Conservation (phyloP, 2,797 vertebrate species). For the Enteromius trimaculatus region DNA sequence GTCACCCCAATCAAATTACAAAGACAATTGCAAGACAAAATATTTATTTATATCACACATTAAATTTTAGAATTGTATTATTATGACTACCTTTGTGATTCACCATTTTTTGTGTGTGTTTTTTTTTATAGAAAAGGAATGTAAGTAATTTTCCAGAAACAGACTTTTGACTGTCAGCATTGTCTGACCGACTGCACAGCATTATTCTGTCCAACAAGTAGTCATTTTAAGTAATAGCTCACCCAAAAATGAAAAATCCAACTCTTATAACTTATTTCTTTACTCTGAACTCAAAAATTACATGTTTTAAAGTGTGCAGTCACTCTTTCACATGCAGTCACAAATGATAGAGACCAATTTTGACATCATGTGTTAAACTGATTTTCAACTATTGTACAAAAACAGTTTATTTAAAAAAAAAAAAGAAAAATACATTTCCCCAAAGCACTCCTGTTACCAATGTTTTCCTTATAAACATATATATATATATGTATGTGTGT, state of each 20-base stretch:
- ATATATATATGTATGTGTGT: too few species aligned
- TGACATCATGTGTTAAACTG: background rate
- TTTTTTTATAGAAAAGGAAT: background rate
- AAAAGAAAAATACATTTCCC: background rate
- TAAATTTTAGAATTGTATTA: background rate
- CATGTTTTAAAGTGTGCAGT: background rate
- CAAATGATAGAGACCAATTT: background rate
- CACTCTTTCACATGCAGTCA: background rate
- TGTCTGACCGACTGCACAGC: background rate
- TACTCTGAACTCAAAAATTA: background rate
- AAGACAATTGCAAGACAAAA: background rate
- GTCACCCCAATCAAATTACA: conserved; percentile 29
- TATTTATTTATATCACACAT: background rate
- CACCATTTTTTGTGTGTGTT: background rate
- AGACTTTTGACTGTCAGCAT: background rate
- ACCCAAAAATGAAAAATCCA: background rate
- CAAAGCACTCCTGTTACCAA: background rate
- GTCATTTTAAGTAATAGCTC: background rate
- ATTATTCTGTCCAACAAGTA: background rate
- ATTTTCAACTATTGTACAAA: background rate
- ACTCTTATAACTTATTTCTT: background rate
- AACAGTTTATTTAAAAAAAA: background rate
- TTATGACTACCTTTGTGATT: background rate
- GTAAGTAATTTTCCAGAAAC: background rate
- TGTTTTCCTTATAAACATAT: too few species aligned